Conservation (phyloP, 2,113 vertebrate genomes). For the Abramis brama region DNA sequence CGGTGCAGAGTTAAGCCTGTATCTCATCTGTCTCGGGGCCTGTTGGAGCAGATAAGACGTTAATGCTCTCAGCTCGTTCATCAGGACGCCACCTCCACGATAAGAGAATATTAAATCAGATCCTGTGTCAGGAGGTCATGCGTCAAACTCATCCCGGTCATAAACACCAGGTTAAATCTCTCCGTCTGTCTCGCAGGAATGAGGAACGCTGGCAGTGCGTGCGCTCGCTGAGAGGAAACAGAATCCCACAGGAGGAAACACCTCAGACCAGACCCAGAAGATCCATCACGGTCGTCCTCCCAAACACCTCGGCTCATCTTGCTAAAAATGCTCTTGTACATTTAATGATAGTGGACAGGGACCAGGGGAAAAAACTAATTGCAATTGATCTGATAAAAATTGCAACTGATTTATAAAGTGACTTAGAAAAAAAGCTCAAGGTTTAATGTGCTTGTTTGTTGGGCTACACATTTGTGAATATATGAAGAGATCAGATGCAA, state of each 20-base stretch:
- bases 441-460: background rate
- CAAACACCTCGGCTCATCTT: background rate
- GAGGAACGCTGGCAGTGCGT: constrained; percentile 67
- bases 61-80: constrained; percentile 38
- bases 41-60: constrained; percentile 20
- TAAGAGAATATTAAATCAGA: constrained; percentile 47
- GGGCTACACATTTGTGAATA: background rate
- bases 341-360: background rate
- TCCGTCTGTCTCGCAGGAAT: constrained; percentile 36
- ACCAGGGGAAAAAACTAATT: background rate
- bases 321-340: background rate
- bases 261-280: background rate
- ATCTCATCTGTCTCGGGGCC: constrained; percentile 41
- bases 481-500: too few species aligned
- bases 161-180: constrained; percentile 37
- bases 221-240: constrained; percentile 37
- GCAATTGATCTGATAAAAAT: background rate
- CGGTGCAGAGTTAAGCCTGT: constrained; percentile 32
- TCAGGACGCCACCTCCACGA: constrained; percentile 34
- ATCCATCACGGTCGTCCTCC: background rate
- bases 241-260: constrained; percentile 1
- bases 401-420: background rate
- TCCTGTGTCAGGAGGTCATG: constrained; percentile 15
- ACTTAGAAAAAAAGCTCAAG: background rate
- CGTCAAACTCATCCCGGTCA: constrained; percentile 43